Evolutionary conservation across 1,140 invertebrate genomes (phyloP).

Genomic region (Drosophila ananassae): DNA sequence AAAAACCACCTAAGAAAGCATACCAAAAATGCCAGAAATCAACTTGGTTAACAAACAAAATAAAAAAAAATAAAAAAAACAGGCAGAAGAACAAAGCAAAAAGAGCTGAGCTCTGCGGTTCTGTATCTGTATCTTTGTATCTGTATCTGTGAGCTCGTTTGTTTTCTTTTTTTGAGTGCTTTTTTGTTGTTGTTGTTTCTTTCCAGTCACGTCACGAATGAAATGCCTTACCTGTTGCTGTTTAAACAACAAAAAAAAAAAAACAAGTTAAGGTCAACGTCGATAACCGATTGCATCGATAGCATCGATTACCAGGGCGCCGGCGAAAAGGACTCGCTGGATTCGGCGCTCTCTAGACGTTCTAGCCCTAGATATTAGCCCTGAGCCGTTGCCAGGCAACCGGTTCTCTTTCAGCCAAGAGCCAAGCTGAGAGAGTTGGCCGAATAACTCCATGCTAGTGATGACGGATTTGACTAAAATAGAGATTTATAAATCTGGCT

Average conservation of each 20-base stretch:
- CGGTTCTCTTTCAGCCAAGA: slow-evolving; percentile 22
- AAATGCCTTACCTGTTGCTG: slow-evolving; percentile 45
- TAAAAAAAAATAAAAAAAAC: slow-evolving; percentile 3
- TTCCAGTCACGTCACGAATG: slow-evolving; percentile 20
- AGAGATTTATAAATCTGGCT: not conserved
- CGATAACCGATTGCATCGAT: slow-evolving; percentile 27
- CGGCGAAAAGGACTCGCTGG: slow-evolving; percentile 16
- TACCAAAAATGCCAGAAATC: slow-evolving; percentile 42
- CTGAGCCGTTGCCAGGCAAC: slow-evolving; percentile 27
- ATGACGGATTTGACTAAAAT: not conserved
- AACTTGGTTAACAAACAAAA: slow-evolving; percentile 24
- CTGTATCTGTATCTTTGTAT: slow-evolving; percentile 26
- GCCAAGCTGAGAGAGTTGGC: not conserved
- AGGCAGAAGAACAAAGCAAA: slow-evolving; percentile 25
- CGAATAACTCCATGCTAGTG: slow-evolving; percentile 4
- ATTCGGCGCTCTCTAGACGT: not conserved
- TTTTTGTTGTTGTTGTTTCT: not conserved
- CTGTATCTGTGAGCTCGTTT: slow-evolving; percentile 25
- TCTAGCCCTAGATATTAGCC: slow-evolving; percentile 32
- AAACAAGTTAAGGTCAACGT: slow-evolving; percentile 25
- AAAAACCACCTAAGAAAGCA: slow-evolving; percentile 46
- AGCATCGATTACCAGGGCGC: slow-evolving; percentile 25
- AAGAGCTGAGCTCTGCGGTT: slow-evolving; percentile 24
- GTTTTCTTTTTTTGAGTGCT: slow-evolving; percentile 5
- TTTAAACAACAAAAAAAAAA: slow-evolving; percentile 21